Evolutionary conservation across 2,888 invertebrate species (phyloP), one percentile per base, ranked within the genome.

Genomic region (Holacanthella duospinosa): DNA sequence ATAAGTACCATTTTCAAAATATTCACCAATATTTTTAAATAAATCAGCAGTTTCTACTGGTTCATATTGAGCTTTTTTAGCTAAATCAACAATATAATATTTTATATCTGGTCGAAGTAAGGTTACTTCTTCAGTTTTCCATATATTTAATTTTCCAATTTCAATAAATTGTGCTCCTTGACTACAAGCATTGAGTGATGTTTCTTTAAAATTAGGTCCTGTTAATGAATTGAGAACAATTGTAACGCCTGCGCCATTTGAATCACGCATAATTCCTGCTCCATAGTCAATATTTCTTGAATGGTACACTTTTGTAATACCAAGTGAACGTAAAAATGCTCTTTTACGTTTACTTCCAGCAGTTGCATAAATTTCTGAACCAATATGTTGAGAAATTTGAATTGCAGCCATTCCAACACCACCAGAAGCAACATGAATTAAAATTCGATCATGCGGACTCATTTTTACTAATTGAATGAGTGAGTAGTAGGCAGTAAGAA

Each of bases 161-260:
- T 68, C 68, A 9, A 68, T 60, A 57, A 68, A 68, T 1, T 64
- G 55, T 1, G 66, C 68, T 24, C 60, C 60, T 1, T 56, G 29
- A 1, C 60, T 48, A 59, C 66, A 66, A 3, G 54, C 61, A 16
- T 28, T 56, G 0, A 69, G 55, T 16, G 67, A 53, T 0, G 67
- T 60, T 58, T 69, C 69, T 29, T 69, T 69, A 28, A 69, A 67
- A 19, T 67, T 67, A 12, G 67, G 64, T 16, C 67, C 64, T 1
- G 67, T 67, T 2, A 68, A 48, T 0, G 67, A 67, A 29, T 67
- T 67, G n/a, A 68, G 63, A n/a, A 68, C 67, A 43, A 68, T 61
- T 27, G 64, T 62, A 6, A 68, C 67, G 9, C 66, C 66, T 3
- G 29, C 25, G 1, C 65, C 65, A 56, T 55, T 43, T 1, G 65